Conservation (phyloP, 2,888 invertebrate genomes). For the Euproctis similis region DNA sequence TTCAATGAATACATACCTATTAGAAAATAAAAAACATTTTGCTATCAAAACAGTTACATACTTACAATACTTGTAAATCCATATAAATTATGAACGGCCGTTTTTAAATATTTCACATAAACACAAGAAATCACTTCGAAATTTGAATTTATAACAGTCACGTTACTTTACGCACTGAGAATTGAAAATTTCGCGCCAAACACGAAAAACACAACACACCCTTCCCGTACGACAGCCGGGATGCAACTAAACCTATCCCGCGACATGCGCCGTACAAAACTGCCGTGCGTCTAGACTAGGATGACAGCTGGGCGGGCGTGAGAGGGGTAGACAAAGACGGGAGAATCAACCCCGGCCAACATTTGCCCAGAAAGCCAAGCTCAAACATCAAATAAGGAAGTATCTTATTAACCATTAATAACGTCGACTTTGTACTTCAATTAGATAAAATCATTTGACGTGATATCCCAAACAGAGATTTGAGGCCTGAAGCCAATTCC, state of each 20-base stretch:
- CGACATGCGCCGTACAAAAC: not conserved
- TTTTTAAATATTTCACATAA: too few relatives aligned
- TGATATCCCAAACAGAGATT: constrained; percentile 35
- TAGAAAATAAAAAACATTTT: too few relatives aligned
- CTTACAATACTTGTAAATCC: constrained; percentile 20
- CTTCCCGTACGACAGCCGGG: constrained; percentile 33
- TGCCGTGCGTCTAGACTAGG: constrained; percentile 60
- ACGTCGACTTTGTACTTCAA: constrained; percentile 37
- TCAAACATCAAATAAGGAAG: constrained; percentile 53
- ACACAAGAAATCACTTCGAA: too few relatives aligned
- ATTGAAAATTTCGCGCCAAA: constrained; percentile 57
- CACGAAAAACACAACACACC: constrained; percentile 26
- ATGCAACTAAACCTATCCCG: constrained; percentile 48
- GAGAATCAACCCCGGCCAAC: constrained; percentile 52
- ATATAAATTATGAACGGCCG: constrained; percentile 11
- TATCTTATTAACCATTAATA: constrained; percentile 46
- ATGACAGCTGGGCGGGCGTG: constrained; percentile 26
- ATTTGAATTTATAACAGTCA: constrained; percentile 25
- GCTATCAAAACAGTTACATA: too few relatives aligned
- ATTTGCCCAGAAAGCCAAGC: constrained; percentile 48
- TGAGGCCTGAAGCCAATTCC: constrained; percentile 27
- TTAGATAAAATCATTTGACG: constrained; percentile 38
- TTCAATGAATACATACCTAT: too few relatives aligned
- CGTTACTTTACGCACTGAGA: constrained; percentile 25
- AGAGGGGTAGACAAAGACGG: constrained; percentile 27